Evolutionary conservation across 2,113 vertebrate genomes (phyloP).

Genomic region (Ctenomys sociabilis): DNA sequence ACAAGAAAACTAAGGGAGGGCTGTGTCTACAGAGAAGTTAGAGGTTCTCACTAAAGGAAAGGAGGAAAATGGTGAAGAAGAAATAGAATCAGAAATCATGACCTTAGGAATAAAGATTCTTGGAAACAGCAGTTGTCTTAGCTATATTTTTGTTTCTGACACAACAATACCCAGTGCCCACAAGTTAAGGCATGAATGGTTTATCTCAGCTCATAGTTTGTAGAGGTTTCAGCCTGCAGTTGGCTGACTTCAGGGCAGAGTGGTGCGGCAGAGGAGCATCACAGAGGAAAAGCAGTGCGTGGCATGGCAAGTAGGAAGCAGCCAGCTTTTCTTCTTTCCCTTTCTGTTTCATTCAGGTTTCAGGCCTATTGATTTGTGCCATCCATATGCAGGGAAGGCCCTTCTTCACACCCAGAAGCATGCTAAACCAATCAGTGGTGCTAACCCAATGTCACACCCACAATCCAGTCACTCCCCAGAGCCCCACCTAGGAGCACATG

Average conservation of each 20-base stretch:
- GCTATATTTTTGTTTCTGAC: not conserved
- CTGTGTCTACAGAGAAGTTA: not conserved
- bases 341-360: not conserved
- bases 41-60: not conserved
- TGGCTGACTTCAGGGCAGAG: not conserved
- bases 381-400: not conserved
- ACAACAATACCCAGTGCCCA: not conserved
- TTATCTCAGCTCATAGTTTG: not conserved
- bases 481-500: not conserved
- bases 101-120: not conserved
- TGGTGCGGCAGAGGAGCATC: not conserved
- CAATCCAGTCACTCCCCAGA: not conserved
- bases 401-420: not conserved
- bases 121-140: not conserved
- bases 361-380: not conserved
- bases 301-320: not conserved
- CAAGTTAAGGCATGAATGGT: not conserved
- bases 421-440: not conserved
- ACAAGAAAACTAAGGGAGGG: not conserved
- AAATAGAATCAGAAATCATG: not conserved
- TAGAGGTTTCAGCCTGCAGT: not conserved
- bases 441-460: not conserved
- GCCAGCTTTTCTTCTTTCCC: not conserved
- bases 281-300: not conserved
- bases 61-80: not conserved